Percentiles rank a stretch among this genome's conserved stretches.
These are phyloP conservation scores for Leptogaster cylindrica DNA, from an alignment of 2,888 invertebrate species.

Conservation along the genomic window DNA sequence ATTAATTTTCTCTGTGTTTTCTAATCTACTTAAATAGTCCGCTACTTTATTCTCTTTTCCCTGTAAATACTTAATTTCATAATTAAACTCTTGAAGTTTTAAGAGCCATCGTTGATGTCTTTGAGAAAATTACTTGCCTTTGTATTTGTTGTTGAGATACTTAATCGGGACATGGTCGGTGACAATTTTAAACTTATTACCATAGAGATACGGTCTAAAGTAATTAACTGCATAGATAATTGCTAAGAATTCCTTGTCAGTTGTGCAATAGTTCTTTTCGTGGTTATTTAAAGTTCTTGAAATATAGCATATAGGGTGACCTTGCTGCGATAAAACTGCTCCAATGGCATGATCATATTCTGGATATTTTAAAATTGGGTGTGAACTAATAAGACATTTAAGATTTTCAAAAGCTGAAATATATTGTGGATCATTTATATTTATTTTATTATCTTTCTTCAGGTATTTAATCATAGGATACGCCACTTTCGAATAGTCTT, in stretches of 20 bases:
- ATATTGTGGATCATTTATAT: conserved; percentile 44
- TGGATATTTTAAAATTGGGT: conserved; percentile 46
- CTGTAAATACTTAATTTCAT: conserved; percentile 45
- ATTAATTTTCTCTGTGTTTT: conserved; percentile 28
- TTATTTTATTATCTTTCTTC: conserved; percentile 43
- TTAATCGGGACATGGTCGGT: conserved; percentile 45
- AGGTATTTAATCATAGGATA: conserved; percentile 46
- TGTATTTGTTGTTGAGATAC: conserved; percentile 44
- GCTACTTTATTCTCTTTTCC: conserved; percentile 45
- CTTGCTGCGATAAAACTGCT: conserved; percentile 42
- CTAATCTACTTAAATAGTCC: conserved; percentile 46
- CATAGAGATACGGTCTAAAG: conserved; percentile 44
- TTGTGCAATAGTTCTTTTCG: conserved; percentile 20
- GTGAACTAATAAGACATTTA: conserved; percentile 37
- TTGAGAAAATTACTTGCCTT: conserved; percentile 42
- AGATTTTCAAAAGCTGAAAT: conserved; percentile 46
- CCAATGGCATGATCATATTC: conserved; percentile 44
- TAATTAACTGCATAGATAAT: no score
- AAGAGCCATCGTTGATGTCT: conserved; percentile 42
- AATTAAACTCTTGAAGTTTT: conserved; percentile 44
- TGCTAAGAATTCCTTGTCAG: no score
- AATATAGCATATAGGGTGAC: conserved; percentile 29
- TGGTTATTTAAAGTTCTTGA: conserved; percentile 20
- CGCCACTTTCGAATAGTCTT: conserved; percentile 43
- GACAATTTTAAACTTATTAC: conserved; percentile 44